A percentile compares a stretch with the other conserved stretches of the same genome.
Conservation (phyloP, 2,113 vertebrate species). For the Ardeotis arabs region DNA sequence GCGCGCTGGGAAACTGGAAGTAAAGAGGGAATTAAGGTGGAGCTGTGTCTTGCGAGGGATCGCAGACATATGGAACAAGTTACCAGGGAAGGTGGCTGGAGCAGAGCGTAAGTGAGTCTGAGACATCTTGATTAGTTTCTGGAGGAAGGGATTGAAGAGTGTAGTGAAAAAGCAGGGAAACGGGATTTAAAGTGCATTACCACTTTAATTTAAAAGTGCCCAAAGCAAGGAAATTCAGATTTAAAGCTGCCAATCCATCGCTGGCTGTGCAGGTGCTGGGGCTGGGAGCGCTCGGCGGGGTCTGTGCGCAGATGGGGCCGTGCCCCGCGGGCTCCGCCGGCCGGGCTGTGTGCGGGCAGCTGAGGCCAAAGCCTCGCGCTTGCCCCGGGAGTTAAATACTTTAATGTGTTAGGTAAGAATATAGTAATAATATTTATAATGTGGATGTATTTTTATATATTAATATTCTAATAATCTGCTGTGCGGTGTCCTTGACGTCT, state of each 20-base stretch:
- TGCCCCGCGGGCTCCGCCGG: background rate
- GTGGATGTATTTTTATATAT: background rate
- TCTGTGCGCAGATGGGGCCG: background rate
- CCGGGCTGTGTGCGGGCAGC: background rate
- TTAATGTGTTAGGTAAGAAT: background rate
- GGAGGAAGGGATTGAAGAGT: conserved; percentile 41
- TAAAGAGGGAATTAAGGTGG: background rate
- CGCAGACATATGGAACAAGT: conserved; percentile 44
- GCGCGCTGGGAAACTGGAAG: background rate
- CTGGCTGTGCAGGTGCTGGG: conserved; percentile 30
- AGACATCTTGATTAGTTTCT: conserved; percentile 66
- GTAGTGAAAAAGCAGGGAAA: conserved; percentile 59
- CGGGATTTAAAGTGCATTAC: conserved; percentile 65
- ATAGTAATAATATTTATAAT: background rate
- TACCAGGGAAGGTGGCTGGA: conserved; percentile 41
- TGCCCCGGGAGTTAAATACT: background rate
- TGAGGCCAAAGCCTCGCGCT: background rate
- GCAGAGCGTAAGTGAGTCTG: conserved; percentile 12
- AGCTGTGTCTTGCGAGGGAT: background rate
- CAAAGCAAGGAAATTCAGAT: conserved; percentile 67
- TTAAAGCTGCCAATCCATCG: conserved; percentile 51
- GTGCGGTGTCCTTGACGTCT: background rate
- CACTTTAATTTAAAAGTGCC: conserved; percentile 66
- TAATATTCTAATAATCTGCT: background rate
- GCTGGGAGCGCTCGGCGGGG: background rate